Conservation (phyloP, 2,113 vertebrate species). For the Mungos mungo region DNA sequence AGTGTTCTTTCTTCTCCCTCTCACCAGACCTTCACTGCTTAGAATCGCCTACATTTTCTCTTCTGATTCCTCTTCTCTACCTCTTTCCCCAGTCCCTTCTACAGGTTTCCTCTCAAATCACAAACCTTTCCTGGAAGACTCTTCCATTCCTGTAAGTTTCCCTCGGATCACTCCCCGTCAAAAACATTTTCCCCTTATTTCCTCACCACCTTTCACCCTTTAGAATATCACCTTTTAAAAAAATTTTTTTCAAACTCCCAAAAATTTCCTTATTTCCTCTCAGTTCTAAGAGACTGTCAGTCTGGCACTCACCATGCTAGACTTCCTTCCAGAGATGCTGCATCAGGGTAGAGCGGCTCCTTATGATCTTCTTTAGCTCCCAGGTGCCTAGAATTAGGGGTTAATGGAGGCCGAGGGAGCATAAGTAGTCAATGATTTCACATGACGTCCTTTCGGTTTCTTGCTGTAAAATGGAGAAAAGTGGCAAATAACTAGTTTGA, state of each 20-base stretch:
- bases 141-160: background rate
- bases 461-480: conserved; percentile 21
- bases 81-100: background rate
- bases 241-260: background rate
- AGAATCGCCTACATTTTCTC: background rate
- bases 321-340: background rate
- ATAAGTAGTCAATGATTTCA: background rate
- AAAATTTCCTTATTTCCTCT: background rate
- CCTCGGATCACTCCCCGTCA: background rate
- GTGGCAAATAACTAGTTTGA: background rate
- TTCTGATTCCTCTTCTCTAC: too few species aligned
- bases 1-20: background rate
- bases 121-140: background rate
- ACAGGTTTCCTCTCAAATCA: background rate
- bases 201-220: background rate
- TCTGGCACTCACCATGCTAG: background rate
- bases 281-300: background rate
- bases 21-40: background rate
- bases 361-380: background rate
- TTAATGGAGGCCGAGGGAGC: background rate
- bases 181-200: background rate
- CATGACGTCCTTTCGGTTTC: background rate
- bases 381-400: background rate
- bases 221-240: background rate
- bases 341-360: too few species aligned